Evolutionary conservation across 1,140 invertebrate species (phyloP).

Genomic region (Psilanteris sp.): DNA sequence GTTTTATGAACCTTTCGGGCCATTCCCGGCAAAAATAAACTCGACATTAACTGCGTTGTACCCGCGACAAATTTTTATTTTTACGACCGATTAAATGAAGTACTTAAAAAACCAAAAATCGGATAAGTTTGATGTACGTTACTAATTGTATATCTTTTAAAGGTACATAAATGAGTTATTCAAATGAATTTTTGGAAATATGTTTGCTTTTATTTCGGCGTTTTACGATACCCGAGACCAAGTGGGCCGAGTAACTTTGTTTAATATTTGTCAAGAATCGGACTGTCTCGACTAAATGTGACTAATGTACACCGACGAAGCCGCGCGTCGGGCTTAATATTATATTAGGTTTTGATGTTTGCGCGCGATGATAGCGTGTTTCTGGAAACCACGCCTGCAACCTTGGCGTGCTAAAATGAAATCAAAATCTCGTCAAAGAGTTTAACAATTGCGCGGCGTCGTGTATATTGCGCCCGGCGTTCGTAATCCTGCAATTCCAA

Average conservation of each 20-base stretch:
- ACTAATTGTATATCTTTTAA: conserved; percentile 47
- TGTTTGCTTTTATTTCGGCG: conserved; percentile 23
- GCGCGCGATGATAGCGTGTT: conserved; percentile 5
- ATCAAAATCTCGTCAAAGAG: conserved; percentile 16
- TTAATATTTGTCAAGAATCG: conserved; percentile 23
- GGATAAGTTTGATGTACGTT: conserved; percentile 37
- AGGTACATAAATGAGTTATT: conserved; percentile 45
- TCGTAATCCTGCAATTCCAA: conserved; percentile 9
- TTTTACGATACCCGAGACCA: conserved; percentile 18
- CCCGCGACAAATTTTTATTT: conserved; percentile 51
- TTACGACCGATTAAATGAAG: conserved; percentile 46
- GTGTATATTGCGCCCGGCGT: conserved; percentile 11
- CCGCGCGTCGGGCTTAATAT: not conserved
- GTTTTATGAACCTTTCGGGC: conserved; percentile 19
- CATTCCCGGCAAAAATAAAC: conserved; percentile 9
- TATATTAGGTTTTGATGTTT: conserved; percentile 18
- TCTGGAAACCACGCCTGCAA: conserved; percentile 8
- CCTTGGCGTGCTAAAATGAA: conserved; percentile 21
- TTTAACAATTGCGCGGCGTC: conserved; percentile 20
- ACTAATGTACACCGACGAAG: conserved; percentile 21
- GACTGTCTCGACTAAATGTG: conserved; percentile 20
- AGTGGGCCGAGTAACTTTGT: conserved; percentile 40
- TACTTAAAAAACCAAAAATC: conserved; percentile 25
- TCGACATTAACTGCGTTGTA: conserved; percentile 16
- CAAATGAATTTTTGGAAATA: conserved; percentile 35